Percentiles rank a stretch among this genome's conserved stretches.
phyloP scores from a whole-genome alignment of 2,113 vertebrate genomes.

The Psephotus haematonotus region DNA sequence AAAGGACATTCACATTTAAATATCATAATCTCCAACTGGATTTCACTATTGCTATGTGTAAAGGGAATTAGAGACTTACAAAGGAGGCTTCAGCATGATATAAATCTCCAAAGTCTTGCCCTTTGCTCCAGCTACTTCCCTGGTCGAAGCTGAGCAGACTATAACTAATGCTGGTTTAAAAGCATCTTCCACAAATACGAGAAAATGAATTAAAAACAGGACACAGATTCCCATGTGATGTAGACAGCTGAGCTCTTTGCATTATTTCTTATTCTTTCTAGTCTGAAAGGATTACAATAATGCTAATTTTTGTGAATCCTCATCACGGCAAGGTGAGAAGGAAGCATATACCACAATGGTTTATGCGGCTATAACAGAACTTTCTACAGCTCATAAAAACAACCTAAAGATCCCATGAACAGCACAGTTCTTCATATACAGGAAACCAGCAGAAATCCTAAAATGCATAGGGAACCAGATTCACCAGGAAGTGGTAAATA shows the following conservation, averaged over 20 bases:
- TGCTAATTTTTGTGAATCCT: conserved; percentile 4
- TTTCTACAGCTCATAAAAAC: neutral
- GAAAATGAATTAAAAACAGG: conserved; percentile 33
- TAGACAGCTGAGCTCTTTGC: neutral
- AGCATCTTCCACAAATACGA: conserved; percentile 29
- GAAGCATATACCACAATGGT: neutral
- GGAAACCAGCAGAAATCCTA: neutral
- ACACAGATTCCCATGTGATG: neutral
- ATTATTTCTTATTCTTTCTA: neutral
- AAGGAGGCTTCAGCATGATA: neutral
- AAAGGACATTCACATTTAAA: neutral
- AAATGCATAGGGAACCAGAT: neutral
- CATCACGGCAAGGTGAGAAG: neutral
- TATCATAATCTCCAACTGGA: neutral
- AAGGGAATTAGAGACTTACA: conserved; percentile 33
- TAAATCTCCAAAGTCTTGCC: conserved; percentile 20
- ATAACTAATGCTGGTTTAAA: neutral
- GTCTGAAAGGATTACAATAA: neutral
- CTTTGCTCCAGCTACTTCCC: conserved; percentile 45
- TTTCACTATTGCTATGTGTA: neutral
- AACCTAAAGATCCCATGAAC: neutral
- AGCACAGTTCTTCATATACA: neutral
- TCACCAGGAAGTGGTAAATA: neutral
- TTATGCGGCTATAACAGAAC: neutral
- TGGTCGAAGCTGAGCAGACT: neutral